Conservation (phyloP, 2,797 vertebrate species). For the Mus minutoides region DNA sequence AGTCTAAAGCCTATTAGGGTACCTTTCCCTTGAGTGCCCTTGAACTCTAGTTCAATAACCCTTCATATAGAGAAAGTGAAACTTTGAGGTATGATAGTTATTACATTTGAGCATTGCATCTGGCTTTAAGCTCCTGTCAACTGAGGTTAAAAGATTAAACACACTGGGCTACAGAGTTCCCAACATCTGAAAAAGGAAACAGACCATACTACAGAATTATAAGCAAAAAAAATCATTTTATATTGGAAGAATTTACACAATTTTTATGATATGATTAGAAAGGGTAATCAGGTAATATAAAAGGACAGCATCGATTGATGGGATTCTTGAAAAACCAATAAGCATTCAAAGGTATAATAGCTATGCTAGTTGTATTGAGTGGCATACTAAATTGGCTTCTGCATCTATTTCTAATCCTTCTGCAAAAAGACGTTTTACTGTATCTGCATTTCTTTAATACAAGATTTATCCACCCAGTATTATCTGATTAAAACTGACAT, state of each 20-base stretch:
- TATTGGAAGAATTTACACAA: constrained; percentile 51
- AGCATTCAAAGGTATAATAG: constrained; percentile 22
- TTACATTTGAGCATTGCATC: constrained; percentile 47
- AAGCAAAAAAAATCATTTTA: constrained; percentile 56
- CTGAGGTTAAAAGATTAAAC: constrained; percentile 62
- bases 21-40: not conserved
- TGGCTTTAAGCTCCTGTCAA: constrained; percentile 53
- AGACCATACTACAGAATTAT: constrained; percentile 51
- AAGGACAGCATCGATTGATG: constrained; percentile 44
- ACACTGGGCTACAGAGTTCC: constrained; percentile 14
- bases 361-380: constrained; percentile 48
- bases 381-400: constrained; percentile 45
- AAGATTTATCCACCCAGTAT: constrained; percentile 47
- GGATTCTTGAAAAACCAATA: constrained; percentile 57
- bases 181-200: constrained; percentile 43
- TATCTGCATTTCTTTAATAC: constrained; percentile 51
- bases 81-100: constrained; percentile 22
- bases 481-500: constrained; percentile 66
- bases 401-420: constrained; percentile 6
- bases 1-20: not conserved
- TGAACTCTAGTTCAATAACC: constrained; percentile 31
- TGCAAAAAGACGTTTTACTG: constrained; percentile 25
- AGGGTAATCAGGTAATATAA: constrained; percentile 58
- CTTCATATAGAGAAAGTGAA: constrained; percentile 22
- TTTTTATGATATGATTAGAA: constrained; percentile 43